These are phyloP conservation scores for Hypena proboscidalis DNA, from an alignment of 2,888 invertebrate genomes.

Conservation along the genomic window DNA sequence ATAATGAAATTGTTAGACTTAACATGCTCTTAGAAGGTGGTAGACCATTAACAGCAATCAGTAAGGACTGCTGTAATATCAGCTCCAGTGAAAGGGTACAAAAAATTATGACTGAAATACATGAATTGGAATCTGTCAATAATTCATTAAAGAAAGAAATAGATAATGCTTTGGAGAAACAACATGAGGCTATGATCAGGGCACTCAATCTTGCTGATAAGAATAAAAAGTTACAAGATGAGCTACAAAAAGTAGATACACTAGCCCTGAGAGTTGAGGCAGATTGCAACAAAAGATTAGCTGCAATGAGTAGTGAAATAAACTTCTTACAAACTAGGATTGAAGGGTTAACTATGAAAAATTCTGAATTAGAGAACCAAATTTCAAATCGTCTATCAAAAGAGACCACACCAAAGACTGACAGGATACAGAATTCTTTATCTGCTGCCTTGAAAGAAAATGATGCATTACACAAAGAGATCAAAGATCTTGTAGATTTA, in stretches of 20 bases:
- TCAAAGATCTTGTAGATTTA: conserved; percentile 77
- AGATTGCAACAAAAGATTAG: conserved; percentile 89
- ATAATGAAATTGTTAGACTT: conserved; percentile 89
- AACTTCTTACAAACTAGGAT: conserved; percentile 84
- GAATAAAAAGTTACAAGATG: conserved; percentile 89
- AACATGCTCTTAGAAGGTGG: conserved; percentile 90
- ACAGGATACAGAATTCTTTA: conserved; percentile 57
- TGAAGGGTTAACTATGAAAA: conserved; percentile 71
- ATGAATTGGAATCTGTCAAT: conserved; percentile 85
- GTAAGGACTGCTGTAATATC: conserved; percentile 87
- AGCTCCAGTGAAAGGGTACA: conserved; percentile 83
- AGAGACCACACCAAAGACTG: conserved; percentile 42
- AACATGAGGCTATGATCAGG: conserved; percentile 93
- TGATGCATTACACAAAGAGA: conserved; percentile 72
- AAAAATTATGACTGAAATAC: conserved; percentile 85
- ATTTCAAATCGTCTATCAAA: conserved; percentile 67
- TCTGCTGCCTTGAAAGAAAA: conserved; percentile 65
- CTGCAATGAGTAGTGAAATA: conserved; percentile 86
- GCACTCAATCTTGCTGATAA: conserved; percentile 90
- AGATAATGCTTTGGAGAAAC: conserved; percentile 86
- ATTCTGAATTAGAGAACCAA: conserved; percentile 85
- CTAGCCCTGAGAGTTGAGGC: conserved; percentile 91
- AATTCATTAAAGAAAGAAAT: conserved; percentile 77
- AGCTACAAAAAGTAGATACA: conserved; percentile 89
- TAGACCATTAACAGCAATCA: conserved; percentile 86